Evolutionary conservation across 2,113 vertebrate genomes (phyloP).

Genomic region (Alectura lathami): DNA sequence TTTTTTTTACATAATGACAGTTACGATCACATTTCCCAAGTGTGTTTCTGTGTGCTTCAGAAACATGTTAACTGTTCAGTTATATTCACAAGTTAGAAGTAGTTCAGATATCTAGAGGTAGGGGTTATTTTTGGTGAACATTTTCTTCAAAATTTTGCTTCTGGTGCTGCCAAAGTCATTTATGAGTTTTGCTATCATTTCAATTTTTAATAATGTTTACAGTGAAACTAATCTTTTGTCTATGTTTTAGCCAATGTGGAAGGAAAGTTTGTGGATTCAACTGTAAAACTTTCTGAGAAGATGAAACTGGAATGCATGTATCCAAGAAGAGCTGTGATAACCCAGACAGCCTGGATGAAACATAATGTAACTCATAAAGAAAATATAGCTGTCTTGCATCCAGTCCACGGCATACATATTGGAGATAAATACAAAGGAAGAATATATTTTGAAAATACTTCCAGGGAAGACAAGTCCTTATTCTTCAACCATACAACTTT

Average conservation of each 20-base stretch:
- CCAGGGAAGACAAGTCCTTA: constrained; percentile 74
- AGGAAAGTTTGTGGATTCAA: constrained; percentile 62
- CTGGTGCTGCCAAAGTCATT: not conserved
- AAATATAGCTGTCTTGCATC: constrained; percentile 75
- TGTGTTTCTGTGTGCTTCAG: not conserved
- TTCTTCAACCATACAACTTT: constrained; percentile 76
- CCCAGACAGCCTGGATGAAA: constrained; percentile 83
- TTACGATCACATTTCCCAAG: not conserved
- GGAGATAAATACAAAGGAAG: constrained; percentile 60
- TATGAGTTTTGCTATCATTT: not conserved
- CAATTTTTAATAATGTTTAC: not conserved
- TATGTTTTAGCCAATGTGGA: constrained; percentile 60
- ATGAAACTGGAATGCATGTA: constrained; percentile 82
- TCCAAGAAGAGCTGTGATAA: constrained; percentile 68
- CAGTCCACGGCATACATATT: constrained; percentile 37
- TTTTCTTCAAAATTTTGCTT: not conserved
- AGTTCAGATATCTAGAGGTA: not conserved
- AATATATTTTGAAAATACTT: constrained; percentile 75
- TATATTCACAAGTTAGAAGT: not conserved
- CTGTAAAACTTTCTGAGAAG: constrained; percentile 75
- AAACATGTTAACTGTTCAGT: not conserved
- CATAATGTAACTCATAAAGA: not conserved
- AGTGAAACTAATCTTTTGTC: not conserved
- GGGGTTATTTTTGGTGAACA: not conserved
- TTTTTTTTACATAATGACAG: not conserved